Evolutionary conservation across 2,888 invertebrate species (phyloP).

Genomic region (Invenusta paracnida): DNA sequence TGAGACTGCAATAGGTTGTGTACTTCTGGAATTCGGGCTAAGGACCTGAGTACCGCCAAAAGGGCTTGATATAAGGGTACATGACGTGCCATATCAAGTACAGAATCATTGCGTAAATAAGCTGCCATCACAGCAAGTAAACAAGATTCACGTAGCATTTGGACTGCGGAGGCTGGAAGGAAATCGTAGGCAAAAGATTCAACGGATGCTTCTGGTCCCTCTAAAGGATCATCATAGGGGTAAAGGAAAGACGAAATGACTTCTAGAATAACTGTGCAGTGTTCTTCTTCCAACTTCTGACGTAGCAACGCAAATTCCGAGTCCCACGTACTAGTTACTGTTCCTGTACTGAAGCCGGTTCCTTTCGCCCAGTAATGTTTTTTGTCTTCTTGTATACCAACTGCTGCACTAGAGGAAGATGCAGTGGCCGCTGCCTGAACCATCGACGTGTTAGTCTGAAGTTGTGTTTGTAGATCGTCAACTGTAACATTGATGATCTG

Average conservation of each 20-base stretch:
- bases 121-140: slow-evolving; percentile 80
- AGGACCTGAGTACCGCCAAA: slow-evolving; percentile 73
- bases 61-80: slow-evolving; percentile 77
- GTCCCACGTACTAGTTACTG: slow-evolving; percentile 91
- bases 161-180: slow-evolving; percentile 31
- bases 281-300: slow-evolving; percentile 85
- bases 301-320: slow-evolving; percentile 85
- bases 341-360: slow-evolving; percentile 91
- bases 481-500: background rate
- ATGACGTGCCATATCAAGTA: slow-evolving; percentile 91
- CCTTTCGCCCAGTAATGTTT: slow-evolving; percentile 81
- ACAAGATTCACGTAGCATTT: slow-evolving; percentile 73
- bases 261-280: slow-evolving; percentile 77
- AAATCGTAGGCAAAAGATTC: slow-evolving; percentile 20
- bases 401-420: background rate
- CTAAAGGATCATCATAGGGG: slow-evolving; percentile 36
- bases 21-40: slow-evolving; percentile 67
- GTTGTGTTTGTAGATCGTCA: background rate
- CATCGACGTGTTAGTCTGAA: background rate
- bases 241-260: slow-evolving; percentile 47
- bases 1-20: slow-evolving; percentile 69
- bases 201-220: background rate
- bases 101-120: slow-evolving; percentile 87
- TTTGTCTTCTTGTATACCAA: slow-evolving; percentile 49
- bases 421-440: background rate